Percentiles rank a stretch among this genome's conserved stretches.
phyloP scores from a whole-genome alignment of 2,888 invertebrate species.

The Pristionchus entomophagus region DNA sequence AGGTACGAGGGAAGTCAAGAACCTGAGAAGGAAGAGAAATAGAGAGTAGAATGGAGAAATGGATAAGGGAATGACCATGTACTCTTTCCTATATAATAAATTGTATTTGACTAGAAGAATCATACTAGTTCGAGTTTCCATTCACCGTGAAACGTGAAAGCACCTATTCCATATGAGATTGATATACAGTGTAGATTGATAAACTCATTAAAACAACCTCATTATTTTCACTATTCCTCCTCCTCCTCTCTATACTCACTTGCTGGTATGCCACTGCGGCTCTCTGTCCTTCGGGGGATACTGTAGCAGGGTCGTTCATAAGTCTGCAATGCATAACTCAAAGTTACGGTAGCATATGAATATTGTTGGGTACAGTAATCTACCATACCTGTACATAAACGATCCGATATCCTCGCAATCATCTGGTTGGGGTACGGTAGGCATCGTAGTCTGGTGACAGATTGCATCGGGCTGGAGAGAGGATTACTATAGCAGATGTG shows the following conservation, averaged over 20 bases:
- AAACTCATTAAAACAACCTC: slow-evolving; percentile 46
- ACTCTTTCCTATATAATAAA: slow-evolving; percentile 62
- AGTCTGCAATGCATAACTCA: slow-evolving; percentile 50
- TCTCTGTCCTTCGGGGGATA: slow-evolving; percentile 57
- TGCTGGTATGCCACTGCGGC: slow-evolving; percentile 59
- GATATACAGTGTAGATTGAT: too few species aligned
- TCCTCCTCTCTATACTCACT: slow-evolving; percentile 40
- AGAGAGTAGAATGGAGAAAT: not conserved
- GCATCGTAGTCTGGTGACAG: slow-evolving; percentile 76
- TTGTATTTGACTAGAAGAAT: too few species aligned
- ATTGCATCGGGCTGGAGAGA: slow-evolving; percentile 64
- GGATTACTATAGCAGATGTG: not conserved
- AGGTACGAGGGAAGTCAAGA: slow-evolving; percentile 59
- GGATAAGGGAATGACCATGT: slow-evolving; percentile 41
- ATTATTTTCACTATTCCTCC: not conserved
- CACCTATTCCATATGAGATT: too few species aligned
- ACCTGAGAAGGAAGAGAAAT: slow-evolving; percentile 49
- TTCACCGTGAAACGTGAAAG: too few species aligned
- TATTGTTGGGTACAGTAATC: too few species aligned
- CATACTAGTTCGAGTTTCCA: too few species aligned
- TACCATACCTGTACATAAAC: slow-evolving; percentile 50
- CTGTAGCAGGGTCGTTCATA: slow-evolving; percentile 55
- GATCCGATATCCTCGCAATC: slow-evolving; percentile 65
- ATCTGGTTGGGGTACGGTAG: slow-evolving; percentile 76
- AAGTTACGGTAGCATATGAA: not conserved